phyloP scores from a whole-genome alignment of 2,888 invertebrate genomes.

The Limulus polyphemus region DNA sequence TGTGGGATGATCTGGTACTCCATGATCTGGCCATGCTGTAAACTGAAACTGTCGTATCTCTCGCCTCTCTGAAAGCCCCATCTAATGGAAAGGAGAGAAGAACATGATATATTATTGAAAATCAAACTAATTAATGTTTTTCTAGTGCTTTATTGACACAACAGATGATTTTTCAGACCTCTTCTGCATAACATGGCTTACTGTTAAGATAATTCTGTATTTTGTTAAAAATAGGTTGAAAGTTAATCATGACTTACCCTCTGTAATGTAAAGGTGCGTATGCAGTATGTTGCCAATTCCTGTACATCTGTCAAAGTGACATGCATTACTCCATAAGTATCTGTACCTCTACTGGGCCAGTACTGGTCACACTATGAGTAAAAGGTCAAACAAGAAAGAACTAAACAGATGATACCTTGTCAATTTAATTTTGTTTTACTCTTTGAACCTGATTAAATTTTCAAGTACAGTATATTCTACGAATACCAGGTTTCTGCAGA shows the following conservation, averaged over 20 bases:
- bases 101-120: neutral
- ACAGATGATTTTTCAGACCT: too few relatives aligned
- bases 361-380: slow-evolving; percentile 68
- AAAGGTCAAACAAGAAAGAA: neutral
- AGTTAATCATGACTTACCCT: slow-evolving; percentile 37
- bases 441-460: too few relatives aligned
- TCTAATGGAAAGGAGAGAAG: neutral
- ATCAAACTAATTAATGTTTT: too few relatives aligned
- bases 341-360: slow-evolving; percentile 90
- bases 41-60: slow-evolving; percentile 97
- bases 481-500: too few relatives aligned
- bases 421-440: too few relatives aligned
- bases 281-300: slow-evolving; percentile 94
- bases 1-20: slow-evolving; percentile 90
- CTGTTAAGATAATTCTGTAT: too few relatives aligned
- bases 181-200: too few relatives aligned
- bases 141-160: too few relatives aligned
- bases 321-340: slow-evolving; percentile 88
- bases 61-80: slow-evolving; percentile 52
- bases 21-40: slow-evolving; percentile 99
- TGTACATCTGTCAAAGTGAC: slow-evolving; percentile 88
- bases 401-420: too few relatives aligned
- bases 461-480: too few relatives aligned
- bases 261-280: slow-evolving; percentile 86
- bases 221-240: too few relatives aligned